These are phyloP conservation scores for Abscondita cerata DNA, from an alignment of 2,888 invertebrate genomes.

Conservation along the genomic window DNA sequence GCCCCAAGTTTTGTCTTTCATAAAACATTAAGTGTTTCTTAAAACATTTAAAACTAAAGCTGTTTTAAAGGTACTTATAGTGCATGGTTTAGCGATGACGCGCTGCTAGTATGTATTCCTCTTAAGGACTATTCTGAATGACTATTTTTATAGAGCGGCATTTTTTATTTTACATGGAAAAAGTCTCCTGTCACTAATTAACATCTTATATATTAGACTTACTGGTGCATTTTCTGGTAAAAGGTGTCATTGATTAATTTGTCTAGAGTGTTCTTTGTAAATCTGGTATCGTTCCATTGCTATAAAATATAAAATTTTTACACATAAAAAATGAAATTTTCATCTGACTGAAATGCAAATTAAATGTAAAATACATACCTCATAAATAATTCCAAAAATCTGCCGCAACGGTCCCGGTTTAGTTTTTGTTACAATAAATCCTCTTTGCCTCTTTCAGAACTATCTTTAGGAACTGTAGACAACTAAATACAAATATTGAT, in stretches of 20 bases:
- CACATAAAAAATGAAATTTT: not conserved
- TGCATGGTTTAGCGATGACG: too few species aligned
- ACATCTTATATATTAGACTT: too few species aligned
- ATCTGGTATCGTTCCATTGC: slow-evolving; percentile 61
- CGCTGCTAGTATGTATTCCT: too few species aligned
- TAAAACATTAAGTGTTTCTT: too few species aligned
- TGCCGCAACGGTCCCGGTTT: slow-evolving; percentile 46
- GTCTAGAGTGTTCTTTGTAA: slow-evolving; percentile 59
- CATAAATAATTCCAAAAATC: slow-evolving; percentile 53
- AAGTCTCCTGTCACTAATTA: too few species aligned
- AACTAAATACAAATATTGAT: slow-evolving; percentile 10
- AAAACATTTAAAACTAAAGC: too few species aligned
- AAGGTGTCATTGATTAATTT: slow-evolving; percentile 57
- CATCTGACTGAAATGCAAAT: too few species aligned
- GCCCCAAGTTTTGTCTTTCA: too few species aligned
- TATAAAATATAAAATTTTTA: slow-evolving; percentile 43
- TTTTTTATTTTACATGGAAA: too few species aligned
- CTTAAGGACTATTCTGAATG: too few species aligned
- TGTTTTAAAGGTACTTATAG: too few species aligned
- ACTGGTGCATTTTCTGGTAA: slow-evolving; percentile 54
- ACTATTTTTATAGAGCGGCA: too few species aligned
- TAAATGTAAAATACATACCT: slow-evolving; percentile 45
- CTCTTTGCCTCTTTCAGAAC: slow-evolving; percentile 8
- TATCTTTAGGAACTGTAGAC: not conserved
- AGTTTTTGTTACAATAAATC: slow-evolving; percentile 12